These are phyloP conservation scores for Rousettus leschenaultii DNA, from an alignment of 2,113 vertebrate genomes.

Conservation along the genomic window DNA sequence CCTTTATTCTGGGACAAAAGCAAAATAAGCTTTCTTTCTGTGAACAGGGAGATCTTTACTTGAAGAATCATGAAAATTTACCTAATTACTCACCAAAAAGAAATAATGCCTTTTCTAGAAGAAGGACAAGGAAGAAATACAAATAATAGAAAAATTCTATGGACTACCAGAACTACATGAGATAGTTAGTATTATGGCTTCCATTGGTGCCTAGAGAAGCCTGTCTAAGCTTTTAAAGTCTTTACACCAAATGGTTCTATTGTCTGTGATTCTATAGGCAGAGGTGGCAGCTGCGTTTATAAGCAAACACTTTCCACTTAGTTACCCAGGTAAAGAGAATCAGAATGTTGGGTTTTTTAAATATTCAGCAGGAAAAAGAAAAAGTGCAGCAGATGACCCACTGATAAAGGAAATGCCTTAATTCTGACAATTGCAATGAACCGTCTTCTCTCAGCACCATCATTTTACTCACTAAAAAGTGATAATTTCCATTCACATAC, in stretches of 20 bases:
- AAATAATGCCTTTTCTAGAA: background rate
- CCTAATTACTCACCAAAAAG: background rate
- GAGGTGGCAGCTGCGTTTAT: background rate
- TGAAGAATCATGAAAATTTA: slow-evolving; percentile 13
- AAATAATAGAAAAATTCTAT: background rate
- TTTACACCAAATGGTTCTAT: background rate
- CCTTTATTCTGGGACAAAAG: background rate
- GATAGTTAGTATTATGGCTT: background rate
- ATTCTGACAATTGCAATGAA: background rate
- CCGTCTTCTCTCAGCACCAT: background rate
- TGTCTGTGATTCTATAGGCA: background rate
- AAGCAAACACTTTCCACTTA: slow-evolving; percentile 34
- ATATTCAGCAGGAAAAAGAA: background rate
- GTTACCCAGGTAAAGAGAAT: background rate
- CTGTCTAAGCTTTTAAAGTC: background rate
- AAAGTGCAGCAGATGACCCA: background rate
- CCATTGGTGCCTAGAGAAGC: background rate
- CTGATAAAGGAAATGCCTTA: background rate
- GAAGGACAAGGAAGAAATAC: background rate
- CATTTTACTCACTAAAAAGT: background rate
- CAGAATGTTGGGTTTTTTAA: background rate
- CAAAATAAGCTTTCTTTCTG: slow-evolving; percentile 25
- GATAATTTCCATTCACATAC: background rate
- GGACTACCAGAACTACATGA: background rate
- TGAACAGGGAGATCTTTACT: background rate